Percentiles rank a stretch among this genome's conserved stretches.
Conservation (phyloP, 2,797 vertebrate genomes). For the Perodicticus potto region DNA sequence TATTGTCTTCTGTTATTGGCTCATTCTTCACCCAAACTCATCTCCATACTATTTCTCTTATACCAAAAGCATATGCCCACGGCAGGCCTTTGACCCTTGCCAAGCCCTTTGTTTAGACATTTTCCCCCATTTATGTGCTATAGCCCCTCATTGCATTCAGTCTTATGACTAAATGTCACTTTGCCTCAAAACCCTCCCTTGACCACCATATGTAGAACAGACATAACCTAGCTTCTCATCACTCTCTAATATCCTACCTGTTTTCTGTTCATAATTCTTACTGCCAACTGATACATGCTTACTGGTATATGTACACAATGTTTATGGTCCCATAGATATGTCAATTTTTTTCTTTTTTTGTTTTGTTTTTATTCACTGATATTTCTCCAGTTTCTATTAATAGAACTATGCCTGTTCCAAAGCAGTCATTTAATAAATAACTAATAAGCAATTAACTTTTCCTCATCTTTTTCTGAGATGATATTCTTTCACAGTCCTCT, state of each 20-base stretch:
- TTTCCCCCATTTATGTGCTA: background rate
- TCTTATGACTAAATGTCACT: background rate
- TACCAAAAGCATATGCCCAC: background rate
- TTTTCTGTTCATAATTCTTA: background rate
- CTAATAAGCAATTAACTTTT: background rate
- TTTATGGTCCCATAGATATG: background rate
- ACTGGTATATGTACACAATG: background rate
- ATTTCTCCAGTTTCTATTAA: background rate
- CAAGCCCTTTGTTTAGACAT: background rate
- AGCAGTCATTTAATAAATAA: background rate
- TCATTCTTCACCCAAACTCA: background rate
- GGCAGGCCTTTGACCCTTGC: background rate
- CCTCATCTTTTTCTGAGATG: background rate
- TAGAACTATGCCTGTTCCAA: background rate
- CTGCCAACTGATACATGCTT: background rate
- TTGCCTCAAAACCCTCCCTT: background rate
- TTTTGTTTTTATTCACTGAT: background rate
- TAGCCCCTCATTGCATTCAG: background rate
- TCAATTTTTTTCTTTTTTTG: background rate
- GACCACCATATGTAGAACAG: background rate
- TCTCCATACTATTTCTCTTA: background rate
- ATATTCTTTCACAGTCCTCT: background rate
- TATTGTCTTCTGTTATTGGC: background rate
- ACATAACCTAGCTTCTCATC: background rate
- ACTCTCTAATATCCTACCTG: background rate